These are phyloP conservation scores for Pyrochroa serraticornis DNA, from an alignment of 2,888 invertebrate species.

Conservation along the genomic window DNA sequence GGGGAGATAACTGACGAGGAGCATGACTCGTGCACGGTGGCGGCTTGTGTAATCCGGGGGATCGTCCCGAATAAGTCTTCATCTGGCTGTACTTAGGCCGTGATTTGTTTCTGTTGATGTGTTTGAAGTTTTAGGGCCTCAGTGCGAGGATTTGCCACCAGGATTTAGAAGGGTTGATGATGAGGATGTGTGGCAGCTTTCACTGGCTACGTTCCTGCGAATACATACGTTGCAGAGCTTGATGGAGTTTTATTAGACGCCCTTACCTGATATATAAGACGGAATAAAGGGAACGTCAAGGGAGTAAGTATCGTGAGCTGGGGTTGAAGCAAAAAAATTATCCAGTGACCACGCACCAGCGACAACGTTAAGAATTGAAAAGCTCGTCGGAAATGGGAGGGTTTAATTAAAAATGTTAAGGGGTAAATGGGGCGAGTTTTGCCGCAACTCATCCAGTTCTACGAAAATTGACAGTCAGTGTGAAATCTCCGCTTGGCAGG, in stretches of 20 bases:
- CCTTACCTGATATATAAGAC: slow-evolving; percentile 23
- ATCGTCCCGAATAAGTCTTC: slow-evolving; percentile 54
- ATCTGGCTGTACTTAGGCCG: slow-evolving; percentile 52
- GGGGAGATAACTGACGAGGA: slow-evolving; percentile 28
- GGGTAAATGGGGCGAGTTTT: background rate
- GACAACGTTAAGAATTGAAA: too few relatives aligned
- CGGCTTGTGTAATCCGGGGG: slow-evolving; percentile 45
- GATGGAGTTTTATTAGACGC: slow-evolving; percentile 30
- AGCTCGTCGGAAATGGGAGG: too few relatives aligned
- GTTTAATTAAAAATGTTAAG: too few relatives aligned
- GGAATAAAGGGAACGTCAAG: slow-evolving; percentile 11
- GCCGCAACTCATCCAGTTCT: background rate
- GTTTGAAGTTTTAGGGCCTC: slow-evolving; percentile 49
- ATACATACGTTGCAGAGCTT: slow-evolving; percentile 18
- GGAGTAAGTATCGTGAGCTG: background rate
- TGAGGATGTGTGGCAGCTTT: slow-evolving; percentile 50
- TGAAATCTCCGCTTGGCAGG: slow-evolving; percentile 52
- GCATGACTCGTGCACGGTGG: slow-evolving; percentile 27
- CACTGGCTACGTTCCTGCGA: slow-evolving; percentile 18
- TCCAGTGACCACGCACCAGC: too few relatives aligned
- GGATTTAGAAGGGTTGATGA: slow-evolving; percentile 53
- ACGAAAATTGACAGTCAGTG: slow-evolving; percentile 48
- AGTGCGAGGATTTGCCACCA: slow-evolving; percentile 46
- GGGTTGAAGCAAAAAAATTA: too few relatives aligned
- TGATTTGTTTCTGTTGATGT: slow-evolving; percentile 54